These are phyloP conservation scores for Oriolus oriolus DNA, from an alignment of 2,113 vertebrate genomes.

Conservation along the genomic window DNA sequence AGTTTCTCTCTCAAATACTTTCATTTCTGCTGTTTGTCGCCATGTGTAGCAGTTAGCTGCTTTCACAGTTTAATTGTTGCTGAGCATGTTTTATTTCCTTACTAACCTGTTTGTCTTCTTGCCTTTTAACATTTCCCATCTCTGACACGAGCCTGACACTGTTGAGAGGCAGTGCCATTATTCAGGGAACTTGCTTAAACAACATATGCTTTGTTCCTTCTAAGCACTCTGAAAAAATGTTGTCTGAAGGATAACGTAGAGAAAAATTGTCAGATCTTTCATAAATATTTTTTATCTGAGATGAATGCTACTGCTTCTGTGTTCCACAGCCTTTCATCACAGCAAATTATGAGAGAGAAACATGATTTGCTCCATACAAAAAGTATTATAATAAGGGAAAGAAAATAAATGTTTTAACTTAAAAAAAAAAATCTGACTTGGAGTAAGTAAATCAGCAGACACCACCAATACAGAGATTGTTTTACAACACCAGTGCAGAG, in stretches of 20 bases:
- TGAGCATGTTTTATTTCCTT: neutral
- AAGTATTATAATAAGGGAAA: neutral
- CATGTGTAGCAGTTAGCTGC: neutral
- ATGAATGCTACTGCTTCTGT: neutral
- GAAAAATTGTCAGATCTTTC: neutral
- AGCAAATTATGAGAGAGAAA: neutral
- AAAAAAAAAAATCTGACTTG: neutral
- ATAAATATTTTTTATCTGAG: conserved; percentile 17
- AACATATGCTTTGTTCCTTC: conserved; percentile 6
- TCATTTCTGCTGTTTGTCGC: neutral
- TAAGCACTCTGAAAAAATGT: neutral
- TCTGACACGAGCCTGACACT: neutral
- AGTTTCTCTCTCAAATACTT: neutral
- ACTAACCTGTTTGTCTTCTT: conserved; percentile 16
- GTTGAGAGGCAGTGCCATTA: neutral
- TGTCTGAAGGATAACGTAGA: neutral
- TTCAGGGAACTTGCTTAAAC: conserved; percentile 1
- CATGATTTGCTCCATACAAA: neutral
- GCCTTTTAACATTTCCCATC: neutral
- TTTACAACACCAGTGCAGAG: neutral
- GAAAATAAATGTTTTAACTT: neutral
- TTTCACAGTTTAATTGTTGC: neutral
- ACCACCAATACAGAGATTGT: neutral
- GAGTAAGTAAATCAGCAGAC: neutral
- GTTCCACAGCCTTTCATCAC: neutral